Base-by-base conservation (phyloP, 2,113 vertebrate genomes). In the Theristicus caerulescens region DNA sequence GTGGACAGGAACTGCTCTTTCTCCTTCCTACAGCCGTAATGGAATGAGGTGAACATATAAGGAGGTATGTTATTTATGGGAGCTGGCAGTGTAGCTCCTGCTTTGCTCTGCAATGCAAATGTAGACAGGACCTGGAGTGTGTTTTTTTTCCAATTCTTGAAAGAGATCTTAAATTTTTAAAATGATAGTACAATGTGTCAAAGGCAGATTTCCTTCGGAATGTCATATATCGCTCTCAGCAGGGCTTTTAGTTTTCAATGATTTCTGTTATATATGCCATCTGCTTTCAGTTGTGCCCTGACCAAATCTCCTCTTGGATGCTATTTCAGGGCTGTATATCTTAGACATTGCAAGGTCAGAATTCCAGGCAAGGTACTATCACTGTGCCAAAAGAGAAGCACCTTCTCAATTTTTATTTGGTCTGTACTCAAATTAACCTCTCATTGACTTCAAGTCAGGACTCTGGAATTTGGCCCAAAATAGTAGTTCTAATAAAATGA, bases 341-440 rank as follows among this genome's bases (percentile, higher is more conserved):
- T 91, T 94, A 93, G 78, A 86, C 78, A 52, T 67, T 90, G 64
- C 95, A 96, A 96, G 91, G 97, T 97, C 97, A 95, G 82, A 96
- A 95, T 94, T 93, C 71, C 73, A 80, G 86, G 62, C 81, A 97
- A 94, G 73, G 84, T 69, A 64, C 58, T 74, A 80, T 87, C 42
- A 25, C 62, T 87, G 70, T 84, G 78, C 93, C 91, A 95, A 93
- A 95, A 95, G 91, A 91, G 65, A 97, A 96, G 88, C 73, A 82
- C 84, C 66, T 85, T 82, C 89, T 93, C 78, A 87, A 79, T 88
- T 94, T 91, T 94, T 77, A 65, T 89, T 95, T 77, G 32, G 26
- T 90, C 79, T 76, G n/a, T 66, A 66, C 58, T 94, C 70, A 88
- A 91, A 92, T 82, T 94, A 95, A 95, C 89, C 78, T 93, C 66